These are phyloP conservation scores for Apeltes quadracus DNA, from an alignment of 2,113 vertebrate genomes.

Conservation along the genomic window DNA sequence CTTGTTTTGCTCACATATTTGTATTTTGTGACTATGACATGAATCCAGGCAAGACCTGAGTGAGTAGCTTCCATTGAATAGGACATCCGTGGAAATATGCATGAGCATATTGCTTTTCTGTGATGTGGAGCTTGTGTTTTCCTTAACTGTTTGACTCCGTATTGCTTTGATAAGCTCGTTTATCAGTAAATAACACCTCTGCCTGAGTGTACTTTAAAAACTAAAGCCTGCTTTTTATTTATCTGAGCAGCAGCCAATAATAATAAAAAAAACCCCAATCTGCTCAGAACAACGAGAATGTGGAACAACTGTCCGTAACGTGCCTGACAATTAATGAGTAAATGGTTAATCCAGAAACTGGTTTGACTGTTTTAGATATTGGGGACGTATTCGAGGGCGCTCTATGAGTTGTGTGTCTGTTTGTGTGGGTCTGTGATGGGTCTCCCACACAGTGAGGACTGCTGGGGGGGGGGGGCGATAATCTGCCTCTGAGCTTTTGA, in stretches of 20 bases:
- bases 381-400: not conserved
- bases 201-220: constrained; percentile 5
- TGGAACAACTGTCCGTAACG: not conserved
- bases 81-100: not conserved
- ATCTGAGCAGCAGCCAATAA: not conserved
- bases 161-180: not conserved
- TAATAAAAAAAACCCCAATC: not conserved
- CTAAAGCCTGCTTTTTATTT: not conserved
- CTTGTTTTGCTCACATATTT: not conserved
- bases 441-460: constrained; percentile 13
- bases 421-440: not conserved
- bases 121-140: not conserved
- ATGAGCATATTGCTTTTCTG: not conserved
- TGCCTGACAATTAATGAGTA: not conserved
- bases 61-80: not conserved
- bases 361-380: not conserved
- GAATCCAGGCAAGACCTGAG: not conserved
- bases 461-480: constrained; percentile 24
- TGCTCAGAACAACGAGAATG: not conserved
- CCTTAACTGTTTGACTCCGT: not conserved
- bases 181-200: not conserved
- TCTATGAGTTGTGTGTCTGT: constrained; percentile 1
- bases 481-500: constrained; percentile 43
- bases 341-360: not conserved
- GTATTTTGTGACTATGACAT: not conserved